These are phyloP conservation scores for Nomada fucata DNA, from an alignment of 2,888 invertebrate genomes.

Conservation along the genomic window DNA sequence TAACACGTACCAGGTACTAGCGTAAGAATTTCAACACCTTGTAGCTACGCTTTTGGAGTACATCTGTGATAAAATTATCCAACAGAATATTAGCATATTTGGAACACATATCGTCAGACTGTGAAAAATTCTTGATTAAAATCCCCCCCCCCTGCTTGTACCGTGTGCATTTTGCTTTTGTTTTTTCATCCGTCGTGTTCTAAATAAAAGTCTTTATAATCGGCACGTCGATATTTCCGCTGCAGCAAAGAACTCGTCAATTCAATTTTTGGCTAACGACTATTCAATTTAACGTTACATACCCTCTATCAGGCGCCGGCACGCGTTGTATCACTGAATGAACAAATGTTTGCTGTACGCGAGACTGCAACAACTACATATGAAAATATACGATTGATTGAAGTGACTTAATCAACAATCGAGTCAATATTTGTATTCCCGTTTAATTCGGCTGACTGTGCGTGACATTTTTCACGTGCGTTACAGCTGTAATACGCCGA, in stretches of 20 bases:
- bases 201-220: slow-evolving; percentile 17
- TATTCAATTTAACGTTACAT: slow-evolving; percentile 1
- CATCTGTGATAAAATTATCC: too few relatives aligned
- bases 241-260: slow-evolving; percentile 6
- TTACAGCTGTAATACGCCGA: slow-evolving; percentile 7
- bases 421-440: slow-evolving; percentile 13
- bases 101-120: too few relatives aligned
- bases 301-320: slow-evolving; percentile 6
- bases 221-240: background rate
- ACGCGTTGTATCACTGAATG: slow-evolving; percentile 14
- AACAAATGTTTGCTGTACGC: slow-evolving; percentile 20
- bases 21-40: too few relatives aligned
- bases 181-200: background rate
- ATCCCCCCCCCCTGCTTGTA: too few relatives aligned
- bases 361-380: slow-evolving; percentile 24
- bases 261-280: slow-evolving; percentile 17
- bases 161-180: too few relatives aligned
- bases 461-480: slow-evolving; percentile 17
- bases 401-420: slow-evolving; percentile 27
- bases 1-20: too few relatives aligned
- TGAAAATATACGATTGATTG: slow-evolving; percentile 31
- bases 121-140: too few relatives aligned
- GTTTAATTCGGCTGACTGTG: slow-evolving; percentile 11
- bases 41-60: too few relatives aligned
- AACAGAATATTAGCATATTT: too few relatives aligned